Evolutionary conservation across 1,140 invertebrate species (phyloP).

Genomic region (Bombus confusus): DNA sequence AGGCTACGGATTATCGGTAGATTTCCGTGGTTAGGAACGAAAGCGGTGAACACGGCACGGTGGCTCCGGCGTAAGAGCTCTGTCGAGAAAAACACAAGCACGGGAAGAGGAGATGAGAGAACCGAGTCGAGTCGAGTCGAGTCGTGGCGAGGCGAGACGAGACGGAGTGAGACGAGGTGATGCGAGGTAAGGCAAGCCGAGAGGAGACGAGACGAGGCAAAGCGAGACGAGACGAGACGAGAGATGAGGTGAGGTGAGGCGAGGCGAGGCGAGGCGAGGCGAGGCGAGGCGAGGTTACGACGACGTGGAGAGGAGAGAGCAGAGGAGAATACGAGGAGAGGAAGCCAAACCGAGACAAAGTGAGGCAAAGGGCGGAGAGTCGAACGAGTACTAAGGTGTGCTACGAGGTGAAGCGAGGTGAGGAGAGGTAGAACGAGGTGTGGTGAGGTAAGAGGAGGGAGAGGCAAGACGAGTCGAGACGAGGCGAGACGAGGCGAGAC

Average conservation of each 20-base stretch:
- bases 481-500: conserved; percentile 23
- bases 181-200: background rate
- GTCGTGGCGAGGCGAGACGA: background rate
- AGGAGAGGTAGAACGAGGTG: background rate
- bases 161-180: background rate
- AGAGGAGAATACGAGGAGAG: background rate
- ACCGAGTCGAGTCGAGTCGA: background rate
- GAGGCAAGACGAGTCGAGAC: conserved; percentile 5
- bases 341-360: background rate
- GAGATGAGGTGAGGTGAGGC: background rate
- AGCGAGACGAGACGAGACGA: background rate
- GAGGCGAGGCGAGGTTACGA: conserved; percentile 6
- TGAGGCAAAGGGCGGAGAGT: conserved; percentile 5
- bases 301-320: background rate
- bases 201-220: background rate
- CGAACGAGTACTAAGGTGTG: background rate
- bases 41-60: conserved; percentile 9
- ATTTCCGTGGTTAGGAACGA: conserved; percentile 31
- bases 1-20: conserved; percentile 1
- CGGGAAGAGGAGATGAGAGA: conserved; percentile 23
- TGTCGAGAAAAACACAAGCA: conserved; percentile 46
- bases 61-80: conserved; percentile 27
- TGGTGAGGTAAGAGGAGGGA: conserved; percentile 5
- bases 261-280: background rate
- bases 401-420: background rate